phyloP scores from a whole-genome alignment of 2,888 invertebrate genomes.

The Sarcophaga variegata region DNA sequence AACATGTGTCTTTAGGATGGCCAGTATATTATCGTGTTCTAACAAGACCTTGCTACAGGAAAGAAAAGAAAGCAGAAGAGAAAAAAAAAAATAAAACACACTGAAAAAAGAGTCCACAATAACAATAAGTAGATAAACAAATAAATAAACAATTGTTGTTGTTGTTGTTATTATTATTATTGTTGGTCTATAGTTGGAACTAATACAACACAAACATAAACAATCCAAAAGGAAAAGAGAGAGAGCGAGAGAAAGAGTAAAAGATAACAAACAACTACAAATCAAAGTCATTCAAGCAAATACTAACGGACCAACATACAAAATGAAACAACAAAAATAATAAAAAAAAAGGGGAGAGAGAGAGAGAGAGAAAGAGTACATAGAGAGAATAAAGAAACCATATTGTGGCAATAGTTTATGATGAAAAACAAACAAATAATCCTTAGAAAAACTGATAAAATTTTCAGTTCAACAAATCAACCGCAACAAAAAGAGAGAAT shows the following conservation, averaged over 20 bases:
- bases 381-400: not conserved
- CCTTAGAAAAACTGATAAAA: conserved; percentile 37
- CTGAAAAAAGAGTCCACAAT: conserved; percentile 23
- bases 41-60: not conserved
- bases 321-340: conserved; percentile 25
- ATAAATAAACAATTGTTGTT: conserved; percentile 59
- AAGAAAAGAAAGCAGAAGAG: too few relatives aligned
- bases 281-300: conserved; percentile 71
- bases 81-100: conserved; percentile 24
- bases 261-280: conserved; percentile 63
- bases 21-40: conserved; percentile 42
- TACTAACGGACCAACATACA: conserved; percentile 47
- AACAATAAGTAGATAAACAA: conserved; percentile 63
- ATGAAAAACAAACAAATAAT: conserved; percentile 39
- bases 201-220: conserved; percentile 62
- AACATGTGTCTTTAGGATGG: conserved; percentile 18
- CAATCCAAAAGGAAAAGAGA: conserved; percentile 15
- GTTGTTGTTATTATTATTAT: conserved; percentile 14
- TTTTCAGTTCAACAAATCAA: conserved; percentile 15
- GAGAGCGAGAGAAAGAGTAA: not conserved
- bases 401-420: conserved; percentile 1
- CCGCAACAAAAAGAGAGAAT: not conserved
- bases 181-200: conserved; percentile 48
- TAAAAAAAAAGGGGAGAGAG: not conserved
- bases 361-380: not conserved